Base-by-base conservation (phyloP, 2,113 vertebrate genomes). In the Nansenia antarctica region DNA sequence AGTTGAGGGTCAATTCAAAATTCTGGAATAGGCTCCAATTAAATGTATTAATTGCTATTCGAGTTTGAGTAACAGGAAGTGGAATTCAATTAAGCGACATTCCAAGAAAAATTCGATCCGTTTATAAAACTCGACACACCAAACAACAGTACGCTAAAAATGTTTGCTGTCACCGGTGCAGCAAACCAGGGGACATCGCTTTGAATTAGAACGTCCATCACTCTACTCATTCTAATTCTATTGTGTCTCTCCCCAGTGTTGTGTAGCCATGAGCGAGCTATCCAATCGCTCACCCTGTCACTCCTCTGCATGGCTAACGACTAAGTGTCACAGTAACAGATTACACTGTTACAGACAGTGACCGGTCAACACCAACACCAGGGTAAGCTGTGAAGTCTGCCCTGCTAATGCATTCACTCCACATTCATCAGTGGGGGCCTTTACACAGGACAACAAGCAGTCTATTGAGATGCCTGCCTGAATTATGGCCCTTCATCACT, bases 271-370 rank as follows among this genome's bases (percentile, higher is more conserved):
- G 12, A 24, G 22, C 27, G 53, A 29, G 53, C 24, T 26, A 55
- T 24, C 53, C 53, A 58, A 85, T 86, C 80, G 79, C 77, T 88
- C 77, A 80, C 55, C 77, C 70, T 32, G 81, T 74, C 88, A 77
- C 76, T 58, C 61, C 53, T 74, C 72, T 83, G 88, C 80, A 78
- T 75, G 80, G 78, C 82, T 83, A 87, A 81, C 70, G 72, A 82
- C 83, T 84, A 80, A 79, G 73, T 86, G 83, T 83, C 88, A 82
- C 74, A 18, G 65, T 80, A 86, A 86, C 82, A 70, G 82, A 87
- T 88, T 84, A 79, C 77, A 74, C 71, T 74, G 76, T 79, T 77
- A 67, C 76, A 67, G 37, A 77, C 7, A n/a, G 77, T 79, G 82
- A 81, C 82, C 81, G 80, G 86, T 86, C 82, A 82, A 84, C 75